Evolutionary conservation across 2,797 vertebrate genomes (phyloP).

Genomic region (Sparidentex hasta): DNA sequence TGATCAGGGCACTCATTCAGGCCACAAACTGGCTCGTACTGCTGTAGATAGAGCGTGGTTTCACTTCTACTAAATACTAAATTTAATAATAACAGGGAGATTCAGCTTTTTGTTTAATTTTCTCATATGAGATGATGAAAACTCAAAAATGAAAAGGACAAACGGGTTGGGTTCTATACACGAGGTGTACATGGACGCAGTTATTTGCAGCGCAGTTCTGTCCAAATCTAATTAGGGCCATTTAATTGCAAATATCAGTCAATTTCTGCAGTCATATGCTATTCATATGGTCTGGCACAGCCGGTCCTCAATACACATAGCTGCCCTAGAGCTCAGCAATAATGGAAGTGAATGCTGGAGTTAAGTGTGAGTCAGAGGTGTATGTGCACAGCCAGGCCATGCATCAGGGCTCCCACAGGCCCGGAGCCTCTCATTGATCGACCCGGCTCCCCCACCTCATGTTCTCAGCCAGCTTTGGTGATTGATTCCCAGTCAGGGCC

Average conservation of each 20-base stretch:
- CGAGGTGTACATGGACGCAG: background rate
- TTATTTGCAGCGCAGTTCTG: constrained; percentile 18
- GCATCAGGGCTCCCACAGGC: constrained; percentile 81
- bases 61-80: constrained; percentile 4
- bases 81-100: constrained; percentile 7
- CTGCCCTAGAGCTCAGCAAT: constrained; percentile 65
- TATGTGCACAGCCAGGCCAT: constrained; percentile 73
- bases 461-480: constrained; percentile 70
- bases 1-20: constrained; percentile 33
- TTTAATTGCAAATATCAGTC: constrained; percentile 54
- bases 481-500: constrained; percentile 85
- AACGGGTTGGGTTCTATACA: constrained; percentile 1
- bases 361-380: constrained; percentile 73
- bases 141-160: constrained; percentile 8
- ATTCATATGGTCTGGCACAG: constrained; percentile 56
- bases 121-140: constrained; percentile 9
- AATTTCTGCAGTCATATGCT: constrained; percentile 60
- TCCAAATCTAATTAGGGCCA: constrained; percentile 51
- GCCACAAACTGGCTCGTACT: constrained; percentile 1
- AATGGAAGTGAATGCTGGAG: constrained; percentile 71
- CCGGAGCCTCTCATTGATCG: constrained; percentile 77
- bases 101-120: background rate
- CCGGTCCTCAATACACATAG: constrained; percentile 60
- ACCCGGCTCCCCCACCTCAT: constrained; percentile 63
- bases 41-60: background rate